Evolutionary conservation across 2,797 vertebrate genomes (phyloP).

Genomic region (Pipistrellus kuhlii): DNA sequence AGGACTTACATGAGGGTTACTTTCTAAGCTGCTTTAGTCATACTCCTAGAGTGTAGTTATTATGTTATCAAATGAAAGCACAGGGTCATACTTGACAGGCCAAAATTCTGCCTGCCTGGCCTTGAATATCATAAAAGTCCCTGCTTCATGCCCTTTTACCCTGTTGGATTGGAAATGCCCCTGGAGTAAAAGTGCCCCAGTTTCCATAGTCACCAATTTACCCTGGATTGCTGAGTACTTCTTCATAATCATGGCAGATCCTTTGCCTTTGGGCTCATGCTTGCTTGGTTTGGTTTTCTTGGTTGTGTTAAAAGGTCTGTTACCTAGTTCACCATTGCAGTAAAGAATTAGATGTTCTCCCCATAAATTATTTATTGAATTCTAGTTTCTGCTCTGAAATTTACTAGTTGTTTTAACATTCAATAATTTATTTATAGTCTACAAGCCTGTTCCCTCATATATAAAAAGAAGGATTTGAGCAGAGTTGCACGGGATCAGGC

Average conservation of each 20-base stretch:
- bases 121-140: neutral
- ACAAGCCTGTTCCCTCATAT: neutral
- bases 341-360: neutral
- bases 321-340: neutral
- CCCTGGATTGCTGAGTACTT: neutral
- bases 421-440: too few species aligned
- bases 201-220: neutral
- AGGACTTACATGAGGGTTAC: neutral
- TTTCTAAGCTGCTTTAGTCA: neutral
- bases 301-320: neutral
- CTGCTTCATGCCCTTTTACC: fast-evolving
- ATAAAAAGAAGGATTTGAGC: neutral
- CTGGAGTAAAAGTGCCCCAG: neutral
- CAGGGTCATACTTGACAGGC: neutral
- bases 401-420: neutral
- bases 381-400: neutral
- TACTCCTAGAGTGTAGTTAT: neutral
- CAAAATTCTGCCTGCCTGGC: too few species aligned
- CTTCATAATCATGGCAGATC: neutral
- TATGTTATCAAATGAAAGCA: neutral
- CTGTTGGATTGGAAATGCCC: neutral
- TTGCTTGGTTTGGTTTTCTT: neutral
- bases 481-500: neutral
- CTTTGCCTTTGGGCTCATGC: neutral
- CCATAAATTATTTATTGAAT: neutral